Evolutionary conservation across 2,113 vertebrate genomes (phyloP), one percentile per base, ranked within the genome.

Genomic region (Diglossa brunneiventris): DNA sequence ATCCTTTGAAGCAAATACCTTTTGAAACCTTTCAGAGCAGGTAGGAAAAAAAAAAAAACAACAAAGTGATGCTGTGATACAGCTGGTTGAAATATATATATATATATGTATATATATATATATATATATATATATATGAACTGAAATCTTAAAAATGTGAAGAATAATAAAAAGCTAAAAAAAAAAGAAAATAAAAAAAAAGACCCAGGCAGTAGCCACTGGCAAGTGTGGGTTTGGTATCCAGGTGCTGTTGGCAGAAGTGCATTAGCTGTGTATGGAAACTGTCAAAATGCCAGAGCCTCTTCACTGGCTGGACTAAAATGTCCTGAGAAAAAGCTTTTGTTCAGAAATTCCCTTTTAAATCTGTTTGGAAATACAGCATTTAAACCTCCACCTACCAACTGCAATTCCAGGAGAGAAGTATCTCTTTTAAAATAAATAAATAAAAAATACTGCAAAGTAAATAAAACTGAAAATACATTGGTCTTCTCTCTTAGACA

Each of bases 21-120:
- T 95, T 85, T 90, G 92, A 81, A 96, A 88, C 64, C 30, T 93
- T 96, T 86, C 35, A 80, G 87, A 77, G 42, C 39, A 67, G 59
- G 39, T 55, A 77, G 24, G 16, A 64, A 62, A 83, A 81, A 13
- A n/a, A 87, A 42, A 42, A 42, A 82, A 64, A 77, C n/a, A n/a
- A n/a, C n/a, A 81, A 24, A 4, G 3, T 30, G 18, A 21, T 80
- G 41, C 68, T 86, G 16, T 75, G 37, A 69, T 83, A 62, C 23
- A 73, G 7, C 33, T 87, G 37, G 44, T 64, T 87, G 37, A 37
- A 76, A 92, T 41, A 63, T 31, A 15, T 52, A 49, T 47, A 31
- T 4, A 0, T 18, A 58, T 47, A 31, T 4, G 0, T 18, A 58
- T 39, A 39, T 39, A 11, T 39, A n/a, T n/a, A n/a, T n/a, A n/a